Evolutionary conservation across 2,113 vertebrate species (phyloP), one percentile per base, ranked within the genome.

Genomic region (Emydura subglobosa): DNA sequence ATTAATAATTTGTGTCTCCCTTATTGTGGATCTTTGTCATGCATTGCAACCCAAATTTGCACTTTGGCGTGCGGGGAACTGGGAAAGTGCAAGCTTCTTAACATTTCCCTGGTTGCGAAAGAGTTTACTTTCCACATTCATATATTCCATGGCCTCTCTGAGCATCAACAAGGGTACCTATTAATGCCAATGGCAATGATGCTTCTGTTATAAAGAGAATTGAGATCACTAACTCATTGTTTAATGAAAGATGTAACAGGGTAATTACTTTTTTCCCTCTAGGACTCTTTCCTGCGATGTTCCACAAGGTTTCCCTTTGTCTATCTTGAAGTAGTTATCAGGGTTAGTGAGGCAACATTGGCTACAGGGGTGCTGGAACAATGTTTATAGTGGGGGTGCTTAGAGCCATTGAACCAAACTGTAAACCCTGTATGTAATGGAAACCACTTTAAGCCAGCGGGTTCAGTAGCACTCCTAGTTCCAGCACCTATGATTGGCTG

Each of bases 251-350:
- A 29, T 53, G 24, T 92, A 74, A 95, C 54, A 84, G 44, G n/a
- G 86, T 42, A 85, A 95, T 94, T 90, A 86, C 24, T 4, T 12
- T 94, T 79, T 87, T 93, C 55, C 80, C 42, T 68, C 13, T 85
- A 53, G 74, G 11, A 21, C 68, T 94, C 29, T 39, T 16, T 44
- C 82, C 34, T 72, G 42, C 59, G 61, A 91, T 91, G 55, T 95
- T 92, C 88, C 24, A 8, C 11, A 55, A 54, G 34, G 76, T 82
- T 93, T 89, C 61, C 82, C 21, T 12, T 7, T 72, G 21, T 50
- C 47, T 82, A 79, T 91, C 90, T 78, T 50, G 34, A 84, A 93
- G 29, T 39, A 2, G 0, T 44, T 80, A 34, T 34, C 0, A 3
- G 93, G 59, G 78, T 55, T 55, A 55, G 21, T 44, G 55, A 87